A percentile compares a stretch with the other conserved stretches of the same genome.
These are phyloP conservation scores for Hypsopygia costalis DNA, from an alignment of 2,888 invertebrate genomes.

Conservation along the genomic window DNA sequence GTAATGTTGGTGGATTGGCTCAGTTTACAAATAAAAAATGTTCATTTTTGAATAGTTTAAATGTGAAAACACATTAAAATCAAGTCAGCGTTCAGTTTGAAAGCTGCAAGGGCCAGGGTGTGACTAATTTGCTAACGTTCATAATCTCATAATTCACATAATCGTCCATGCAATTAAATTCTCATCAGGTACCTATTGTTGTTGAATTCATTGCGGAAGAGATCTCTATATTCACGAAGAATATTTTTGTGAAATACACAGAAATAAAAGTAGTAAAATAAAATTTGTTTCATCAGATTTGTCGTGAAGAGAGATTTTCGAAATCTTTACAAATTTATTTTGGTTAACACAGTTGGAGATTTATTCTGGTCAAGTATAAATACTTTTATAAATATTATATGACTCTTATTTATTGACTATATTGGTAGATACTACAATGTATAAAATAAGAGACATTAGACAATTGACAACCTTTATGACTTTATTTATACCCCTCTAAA, in stretches of 20 bases:
- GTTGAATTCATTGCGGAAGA: slow-evolving; percentile 3
- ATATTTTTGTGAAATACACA: background rate
- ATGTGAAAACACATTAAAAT: slow-evolving; percentile 7
- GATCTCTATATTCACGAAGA: background rate
- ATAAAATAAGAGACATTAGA: too few species aligned
- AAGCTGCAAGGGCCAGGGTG: slow-evolving; percentile 14
- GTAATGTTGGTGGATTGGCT: slow-evolving; percentile 1
- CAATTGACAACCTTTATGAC: too few species aligned
- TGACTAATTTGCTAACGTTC: slow-evolving; percentile 25
- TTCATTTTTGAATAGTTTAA: slow-evolving; percentile 1
- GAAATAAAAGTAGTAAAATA: background rate
- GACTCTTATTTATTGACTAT: too few species aligned
- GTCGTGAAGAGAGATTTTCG: background rate
- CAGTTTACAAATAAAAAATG: background rate
- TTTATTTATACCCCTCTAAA: too few species aligned
- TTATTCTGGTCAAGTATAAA: too few species aligned
- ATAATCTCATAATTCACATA: slow-evolving; percentile 34
- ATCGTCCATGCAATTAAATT: slow-evolving; percentile 42
- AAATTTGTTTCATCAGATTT: background rate
- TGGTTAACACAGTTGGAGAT: too few species aligned
- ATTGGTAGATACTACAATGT: too few species aligned
- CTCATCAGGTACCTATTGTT: slow-evolving; percentile 33
- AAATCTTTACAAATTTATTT: too few species aligned
- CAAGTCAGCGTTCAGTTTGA: slow-evolving; percentile 4
- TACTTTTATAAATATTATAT: too few species aligned